These are phyloP conservation scores for Chaenodraco wilsoni DNA, from an alignment of 2,797 vertebrate species.

Conservation along the genomic window DNA sequence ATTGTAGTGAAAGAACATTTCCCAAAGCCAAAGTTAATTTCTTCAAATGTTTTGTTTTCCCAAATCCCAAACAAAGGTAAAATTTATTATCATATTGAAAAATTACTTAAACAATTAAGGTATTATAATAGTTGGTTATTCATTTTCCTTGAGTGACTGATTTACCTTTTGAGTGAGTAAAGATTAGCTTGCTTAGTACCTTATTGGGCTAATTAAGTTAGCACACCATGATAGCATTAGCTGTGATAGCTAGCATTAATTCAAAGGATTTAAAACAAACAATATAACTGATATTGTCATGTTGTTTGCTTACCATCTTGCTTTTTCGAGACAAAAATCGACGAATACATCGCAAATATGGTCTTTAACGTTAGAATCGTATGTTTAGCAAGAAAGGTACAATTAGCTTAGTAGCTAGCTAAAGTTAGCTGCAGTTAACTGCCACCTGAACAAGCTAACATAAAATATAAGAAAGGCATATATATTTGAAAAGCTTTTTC, in stretches of 20 bases:
- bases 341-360: not conserved
- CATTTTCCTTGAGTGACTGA: not conserved
- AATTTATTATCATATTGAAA: not conserved
- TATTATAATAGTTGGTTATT: not conserved
- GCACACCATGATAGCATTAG: not conserved
- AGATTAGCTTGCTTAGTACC: not conserved
- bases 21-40: too few species aligned
- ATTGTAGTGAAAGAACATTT: not conserved
- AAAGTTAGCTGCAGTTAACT: not conserved
- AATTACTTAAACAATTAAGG: not conserved
- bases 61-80: not conserved
- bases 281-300: not conserved
- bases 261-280: not conserved
- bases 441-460: rapidly evolving
- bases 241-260: not conserved
- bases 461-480: not conserved
- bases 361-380: not conserved
- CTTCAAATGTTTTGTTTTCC: too few species aligned
- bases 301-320: not conserved
- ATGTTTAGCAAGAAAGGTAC: not conserved
- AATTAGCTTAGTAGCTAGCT: not conserved
- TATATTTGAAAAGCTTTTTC: not conserved
- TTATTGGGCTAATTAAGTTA: not conserved
- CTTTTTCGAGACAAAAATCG: not conserved
- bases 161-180: too few species aligned